Conservation (phyloP, 30 jellyfish, hydroid and myxozoan species). For the Catostylus mosaicus region DNA sequence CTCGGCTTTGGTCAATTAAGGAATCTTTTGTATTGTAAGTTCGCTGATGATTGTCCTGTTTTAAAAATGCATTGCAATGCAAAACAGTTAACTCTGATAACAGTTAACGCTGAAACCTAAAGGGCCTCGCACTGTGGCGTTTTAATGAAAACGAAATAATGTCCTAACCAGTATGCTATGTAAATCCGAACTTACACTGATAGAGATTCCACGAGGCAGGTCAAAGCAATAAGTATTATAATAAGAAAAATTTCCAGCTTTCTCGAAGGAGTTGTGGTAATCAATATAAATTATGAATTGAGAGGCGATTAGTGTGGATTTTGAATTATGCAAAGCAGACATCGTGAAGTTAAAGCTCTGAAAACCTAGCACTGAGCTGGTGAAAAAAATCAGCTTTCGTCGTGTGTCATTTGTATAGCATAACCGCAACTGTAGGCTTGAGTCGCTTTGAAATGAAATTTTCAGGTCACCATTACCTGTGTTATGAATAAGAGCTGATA, state of each 20-base stretch:
- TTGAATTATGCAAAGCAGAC: constrained; percentile 34
- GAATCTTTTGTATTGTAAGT: too few relatives aligned
- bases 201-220: constrained; percentile 21
- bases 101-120: too few relatives aligned
- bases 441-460: neutral
- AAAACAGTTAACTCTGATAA: too few relatives aligned
- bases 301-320: constrained; percentile 19
- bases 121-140: too few relatives aligned
- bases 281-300: constrained; percentile 27
- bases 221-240: constrained; percentile 2
- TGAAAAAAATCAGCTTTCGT: neutral
- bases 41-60: too few relatives aligned
- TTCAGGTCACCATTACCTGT: neutral
- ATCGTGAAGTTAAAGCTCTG: constrained; percentile 9
- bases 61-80: too few relatives aligned
- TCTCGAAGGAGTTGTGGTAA: constrained; percentile 20
- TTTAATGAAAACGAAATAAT: neutral
- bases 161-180: neutral
- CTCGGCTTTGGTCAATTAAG: too few relatives aligned
- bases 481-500: neutral
- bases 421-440: neutral
- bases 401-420: constrained; percentile 11
- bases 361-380: constrained; percentile 7
- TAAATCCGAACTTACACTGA: neutral
- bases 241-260: constrained; percentile 34